Percentiles rank a stretch among this genome's conserved stretches.
phyloP scores from a whole-genome alignment of 2,797 vertebrate species.

The Pangasius mekongensis region DNA sequence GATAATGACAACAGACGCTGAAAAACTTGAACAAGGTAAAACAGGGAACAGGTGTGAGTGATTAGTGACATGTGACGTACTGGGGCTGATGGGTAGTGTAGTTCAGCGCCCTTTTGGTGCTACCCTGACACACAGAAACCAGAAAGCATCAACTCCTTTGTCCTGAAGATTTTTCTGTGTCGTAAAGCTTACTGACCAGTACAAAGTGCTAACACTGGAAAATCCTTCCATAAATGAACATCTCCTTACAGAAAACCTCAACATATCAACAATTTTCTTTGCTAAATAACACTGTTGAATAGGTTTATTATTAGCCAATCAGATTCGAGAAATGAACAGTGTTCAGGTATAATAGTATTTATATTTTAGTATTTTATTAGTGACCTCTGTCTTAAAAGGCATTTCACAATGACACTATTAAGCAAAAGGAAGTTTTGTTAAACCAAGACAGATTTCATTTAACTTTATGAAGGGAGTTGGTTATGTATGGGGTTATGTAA shows the following conservation, averaged over 20 bases:
- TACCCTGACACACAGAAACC: neutral
- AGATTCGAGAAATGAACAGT: neutral
- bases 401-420: neutral
- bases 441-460: neutral
- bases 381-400: neutral
- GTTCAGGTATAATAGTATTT: neutral
- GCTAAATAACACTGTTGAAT: neutral
- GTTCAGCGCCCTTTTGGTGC: too few species aligned
- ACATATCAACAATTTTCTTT: neutral
- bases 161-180: neutral
- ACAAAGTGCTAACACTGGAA: neutral
- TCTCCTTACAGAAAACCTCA: neutral
- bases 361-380: neutral
- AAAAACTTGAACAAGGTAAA: too few species aligned
- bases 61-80: too few species aligned
- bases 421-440: neutral
- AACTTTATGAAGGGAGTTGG: neutral
- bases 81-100: too few species aligned
- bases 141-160: neutral
- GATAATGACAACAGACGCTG: too few species aligned
- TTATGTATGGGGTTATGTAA: neutral
- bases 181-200: neutral
- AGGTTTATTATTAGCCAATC: neutral
- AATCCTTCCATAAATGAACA: neutral
- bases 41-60: too few species aligned